Base-by-base conservation (phyloP, 2,113 vertebrate species). In the Calyptomena viridis region DNA sequence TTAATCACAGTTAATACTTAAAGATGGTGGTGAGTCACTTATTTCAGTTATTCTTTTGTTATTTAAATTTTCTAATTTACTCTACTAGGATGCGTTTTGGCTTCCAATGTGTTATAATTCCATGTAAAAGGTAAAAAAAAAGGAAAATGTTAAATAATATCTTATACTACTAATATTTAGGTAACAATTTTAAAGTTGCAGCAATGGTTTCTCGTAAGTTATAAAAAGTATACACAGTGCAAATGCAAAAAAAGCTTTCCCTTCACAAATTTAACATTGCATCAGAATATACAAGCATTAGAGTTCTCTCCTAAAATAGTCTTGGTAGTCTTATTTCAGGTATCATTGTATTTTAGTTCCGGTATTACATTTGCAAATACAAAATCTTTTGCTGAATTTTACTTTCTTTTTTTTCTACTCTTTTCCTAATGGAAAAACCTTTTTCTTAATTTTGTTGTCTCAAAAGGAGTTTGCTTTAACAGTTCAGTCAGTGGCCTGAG, bases 321-420 rank as follows among this genome's bases (percentile, higher is more conserved):
- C 3, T 56, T 50, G 30, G 15, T 13, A 84, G 72, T 39, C 14
- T 85, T 67, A 69, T 52, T 68, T 79, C 31, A 77, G 17, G 3
- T 68, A 10, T 42, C 62, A 42, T 24, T 0, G 0, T 44, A 9
- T 25, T 63, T 77, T 17, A 55, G 9, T 53, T 89, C 3, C 21
- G 55, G 4, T 37, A 14, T 12, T 63, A 2, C 31, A 55, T 67
- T 66, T 81, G 15, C 24, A 59, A 14, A 72, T 25, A 63, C 5
- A 9, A 83, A 85, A 10, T 20, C 9, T 69, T 87, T 63, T 53
- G 66, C 18, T 30, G 42, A 68, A 2, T 60, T 60, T 85, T 55
- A 15, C 3, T 46, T 58, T 14, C 11, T 31, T 66, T 15, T 66
- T n/a, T 39, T 27, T 9, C 3, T 20, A 9, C 7, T 30, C 42